Evolutionary conservation across 2,888 invertebrate species (phyloP), one percentile per base, ranked within the genome.

Genomic region (Limulus polyphemus): DNA sequence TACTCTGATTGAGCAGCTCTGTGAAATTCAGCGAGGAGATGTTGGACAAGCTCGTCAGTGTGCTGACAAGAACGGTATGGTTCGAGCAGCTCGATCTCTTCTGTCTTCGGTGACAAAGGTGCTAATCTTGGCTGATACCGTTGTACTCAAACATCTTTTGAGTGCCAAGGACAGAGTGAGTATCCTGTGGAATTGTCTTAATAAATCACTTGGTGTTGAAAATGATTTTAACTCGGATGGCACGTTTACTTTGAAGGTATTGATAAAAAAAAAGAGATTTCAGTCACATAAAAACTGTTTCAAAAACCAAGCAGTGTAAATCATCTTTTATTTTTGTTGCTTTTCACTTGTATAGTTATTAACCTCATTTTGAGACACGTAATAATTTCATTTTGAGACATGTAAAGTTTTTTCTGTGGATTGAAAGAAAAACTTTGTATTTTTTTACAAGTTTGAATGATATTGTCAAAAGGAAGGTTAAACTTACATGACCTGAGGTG

Each of bases 31-130:
- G 72, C 61, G 63, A 56, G 63, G 65, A 47, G 62, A 67, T 16
- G 32, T 66, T 16, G 63, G 63, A 17, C 63, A 65, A 17, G 47
- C 64, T 16, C 58, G 65, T 54, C 62, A 62, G 14, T 67, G 67
- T 63, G 64, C 69, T 55, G 68, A 69, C 60, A 64, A 67, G 61
- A 65, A 60, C 46, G 63, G 64, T 47, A 65, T 99, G 81, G 89
- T 97, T 67, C 82, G 92, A 70, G 93, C 97, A 58, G 92, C 95
- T 65, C 83, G 95, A 71, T 90, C 92, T 73, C 84, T 99, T 59
- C 83, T 99, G 63, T 90, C 90, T 57, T 90, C 95, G 62, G 93
- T 99, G 70, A 99, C 98, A 59, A 82, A 93, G 73, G 97, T 99
- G 61, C 83, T 99, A 60, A 82, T 99, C 63, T 81, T 99, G 71